phyloP scores from a whole-genome alignment of 2,888 invertebrate genomes.

The Pseudoips prasinana region DNA sequence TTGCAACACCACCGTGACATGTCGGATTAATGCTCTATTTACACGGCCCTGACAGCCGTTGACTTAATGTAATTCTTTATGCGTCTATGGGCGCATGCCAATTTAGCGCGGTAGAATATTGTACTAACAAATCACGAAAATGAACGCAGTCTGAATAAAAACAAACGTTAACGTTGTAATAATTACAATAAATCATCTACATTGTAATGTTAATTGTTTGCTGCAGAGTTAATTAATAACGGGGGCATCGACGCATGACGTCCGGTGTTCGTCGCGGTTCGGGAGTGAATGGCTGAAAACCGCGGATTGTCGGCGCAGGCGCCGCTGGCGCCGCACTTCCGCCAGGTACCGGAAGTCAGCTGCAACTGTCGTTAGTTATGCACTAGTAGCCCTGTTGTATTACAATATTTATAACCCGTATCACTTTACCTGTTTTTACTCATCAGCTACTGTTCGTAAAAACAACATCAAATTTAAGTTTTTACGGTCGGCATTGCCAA shows the following conservation, averaged over 20 bases:
- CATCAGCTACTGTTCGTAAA: constrained; percentile 42
- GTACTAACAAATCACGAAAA: constrained; percentile 5
- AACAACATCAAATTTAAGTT: constrained; percentile 1
- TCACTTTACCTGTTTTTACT: constrained; percentile 51
- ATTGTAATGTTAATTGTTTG: constrained; percentile 10
- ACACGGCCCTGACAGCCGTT: constrained; percentile 43
- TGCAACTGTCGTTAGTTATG: constrained; percentile 70
- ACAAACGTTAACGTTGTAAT: constrained; percentile 8
- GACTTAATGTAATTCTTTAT: constrained; percentile 35
- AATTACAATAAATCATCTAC: neutral
- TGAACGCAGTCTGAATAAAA: constrained; percentile 10
- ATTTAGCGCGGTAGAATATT: constrained; percentile 15
- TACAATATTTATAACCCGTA: constrained; percentile 46
- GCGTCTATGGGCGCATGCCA: constrained; percentile 29
- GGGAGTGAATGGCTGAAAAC: constrained; percentile 51
- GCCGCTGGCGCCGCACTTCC: constrained; percentile 70
- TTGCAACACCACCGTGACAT: constrained; percentile 59
- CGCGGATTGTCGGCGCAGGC: constrained; percentile 54
- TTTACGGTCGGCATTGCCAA: too few species aligned
- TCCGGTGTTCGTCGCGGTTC: constrained; percentile 53
- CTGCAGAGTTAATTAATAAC: constrained; percentile 43
- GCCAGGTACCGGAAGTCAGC: constrained; percentile 64
- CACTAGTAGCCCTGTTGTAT: constrained; percentile 59
- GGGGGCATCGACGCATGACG: constrained; percentile 50
- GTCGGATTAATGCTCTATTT: constrained; percentile 56